Evolutionary conservation across 2,797 vertebrate species (phyloP).

Genomic region (Melanotaenia nigrans): DNA sequence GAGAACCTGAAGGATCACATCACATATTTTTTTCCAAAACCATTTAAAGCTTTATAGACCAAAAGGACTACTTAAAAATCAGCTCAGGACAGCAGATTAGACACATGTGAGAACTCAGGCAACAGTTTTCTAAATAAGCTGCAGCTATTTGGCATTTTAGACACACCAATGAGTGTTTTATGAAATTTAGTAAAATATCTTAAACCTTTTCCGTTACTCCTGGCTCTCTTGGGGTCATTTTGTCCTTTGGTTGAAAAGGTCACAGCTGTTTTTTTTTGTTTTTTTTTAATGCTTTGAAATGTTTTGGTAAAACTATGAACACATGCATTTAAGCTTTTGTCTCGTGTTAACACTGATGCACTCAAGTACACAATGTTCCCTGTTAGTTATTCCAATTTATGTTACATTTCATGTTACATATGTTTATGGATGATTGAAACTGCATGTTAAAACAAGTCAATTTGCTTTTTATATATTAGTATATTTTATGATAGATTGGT

Average conservation of each 20-base stretch:
- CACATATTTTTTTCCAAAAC: no score
- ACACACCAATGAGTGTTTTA: no score
- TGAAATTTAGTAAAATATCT: neutral
- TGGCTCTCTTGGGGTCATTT: neutral
- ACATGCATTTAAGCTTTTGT: neutral
- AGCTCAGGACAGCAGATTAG: no score
- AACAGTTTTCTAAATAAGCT: no score
- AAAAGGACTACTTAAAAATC: no score
- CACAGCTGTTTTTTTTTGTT: neutral
- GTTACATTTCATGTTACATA: neutral
- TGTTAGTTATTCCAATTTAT: neutral
- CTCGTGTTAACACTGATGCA: neutral
- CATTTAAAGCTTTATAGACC: no score
- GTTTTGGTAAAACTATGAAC: neutral
- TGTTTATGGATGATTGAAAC: no score
- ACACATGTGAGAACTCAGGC: no score
- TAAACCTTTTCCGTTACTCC: neutral
- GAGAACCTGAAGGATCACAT: neutral
- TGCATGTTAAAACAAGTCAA: neutral
- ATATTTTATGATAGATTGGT: neutral
- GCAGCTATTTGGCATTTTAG: no score
- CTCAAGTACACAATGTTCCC: neutral
- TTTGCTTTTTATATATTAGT: neutral
- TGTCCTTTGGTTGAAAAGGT: neutral
- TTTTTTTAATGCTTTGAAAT: neutral